Percentiles rank a stretch among this genome's conserved stretches.
These are phyloP conservation scores for Philaethria dido DNA, from an alignment of 2,888 invertebrate genomes.

Conservation along the genomic window DNA sequence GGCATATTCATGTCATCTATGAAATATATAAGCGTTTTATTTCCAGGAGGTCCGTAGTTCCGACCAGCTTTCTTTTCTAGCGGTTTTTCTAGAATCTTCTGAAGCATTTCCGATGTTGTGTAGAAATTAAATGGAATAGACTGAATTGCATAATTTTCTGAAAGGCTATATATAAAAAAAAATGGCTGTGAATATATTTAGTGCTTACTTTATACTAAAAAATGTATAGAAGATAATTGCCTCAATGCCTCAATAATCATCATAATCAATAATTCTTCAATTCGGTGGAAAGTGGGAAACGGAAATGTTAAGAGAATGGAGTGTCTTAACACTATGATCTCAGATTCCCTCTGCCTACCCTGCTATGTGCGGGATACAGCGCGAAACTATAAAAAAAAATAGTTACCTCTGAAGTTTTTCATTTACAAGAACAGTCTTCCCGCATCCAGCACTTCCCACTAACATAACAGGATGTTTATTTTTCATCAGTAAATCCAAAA, in stretches of 20 bases:
- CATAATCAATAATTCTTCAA: too few species aligned
- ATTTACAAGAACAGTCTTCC: slow-evolving; percentile 94
- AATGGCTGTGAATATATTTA: background rate
- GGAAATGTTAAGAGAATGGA: too few species aligned
- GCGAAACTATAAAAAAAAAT: too few species aligned
- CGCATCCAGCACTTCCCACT: slow-evolving; percentile 96
- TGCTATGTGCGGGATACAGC: too few species aligned
- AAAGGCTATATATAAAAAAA: slow-evolving; percentile 76
- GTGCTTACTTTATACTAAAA: too few species aligned
- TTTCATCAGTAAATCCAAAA: slow-evolving; percentile 94
- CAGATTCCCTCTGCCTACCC: too few species aligned
- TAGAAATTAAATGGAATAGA: slow-evolving; percentile 99
- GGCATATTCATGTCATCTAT: slow-evolving; percentile 99
- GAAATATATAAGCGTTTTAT: slow-evolving; percentile 96
- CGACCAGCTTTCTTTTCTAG: slow-evolving; percentile 98
- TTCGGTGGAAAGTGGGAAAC: too few species aligned
- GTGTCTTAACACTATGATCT: too few species aligned
- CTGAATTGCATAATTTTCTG: slow-evolving; percentile 94
- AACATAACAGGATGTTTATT: slow-evolving; percentile 96
- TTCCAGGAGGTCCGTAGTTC: slow-evolving; percentile 98
- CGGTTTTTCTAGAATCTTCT: slow-evolving; percentile 96
- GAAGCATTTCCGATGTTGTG: slow-evolving; percentile 96
- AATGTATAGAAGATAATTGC: too few species aligned
- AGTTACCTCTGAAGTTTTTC: slow-evolving; percentile 86
- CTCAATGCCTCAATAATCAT: too few species aligned